Evolutionary conservation across 2,888 invertebrate genomes (phyloP), one percentile per base, ranked within the genome.

Genomic region (Meandrusa payeni): DNA sequence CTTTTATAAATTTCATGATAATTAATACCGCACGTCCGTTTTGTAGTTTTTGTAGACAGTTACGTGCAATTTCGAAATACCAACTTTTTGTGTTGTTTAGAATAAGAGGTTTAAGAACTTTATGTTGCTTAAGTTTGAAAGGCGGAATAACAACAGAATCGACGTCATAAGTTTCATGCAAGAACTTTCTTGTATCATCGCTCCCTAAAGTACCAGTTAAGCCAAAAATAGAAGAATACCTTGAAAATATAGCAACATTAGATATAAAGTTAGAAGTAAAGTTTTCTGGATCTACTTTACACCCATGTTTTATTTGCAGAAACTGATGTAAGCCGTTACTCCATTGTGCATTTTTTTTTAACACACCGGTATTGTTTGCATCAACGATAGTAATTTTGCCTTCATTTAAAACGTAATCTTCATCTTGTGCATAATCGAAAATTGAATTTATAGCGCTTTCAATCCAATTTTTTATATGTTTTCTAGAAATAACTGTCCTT

Each of bases 221-320:
- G 3, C 51, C 51, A 24, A 12, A 47, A 11, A 52, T 38, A 12
- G 41, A 36, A 1, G 7, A 33, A 29, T 52, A 52, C 9, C 47
- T 19, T 12, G 33, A 46, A 29, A 52, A 47, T 10, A 46, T 37
- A 0, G 36, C 47, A 3, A 52, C 26, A 7, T 52, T 52, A 17
- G 51, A 52, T 26, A 52, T 43, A 20, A 38, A 52, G 15, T 48
- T 50, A n/a, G 43, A 45, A 5, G 52, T 47, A 19, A 52, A 48
- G 7, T 26, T 45, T 31, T 52, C 51, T 5, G 41, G 42, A 9
- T 22, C 22, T 1, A 52, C 12, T 43, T 33, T 45, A 9, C 41
- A 41, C 5, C 48, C 48, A 26, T 52, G 51, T 29, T 52, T 52
- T 17, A 52, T 40, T 46, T 52, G 37, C 5, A 52, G 31, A 41